Evolutionary conservation across 2,113 vertebrate species (phyloP).

Genomic region (Paraplagusia blochii): DNA sequence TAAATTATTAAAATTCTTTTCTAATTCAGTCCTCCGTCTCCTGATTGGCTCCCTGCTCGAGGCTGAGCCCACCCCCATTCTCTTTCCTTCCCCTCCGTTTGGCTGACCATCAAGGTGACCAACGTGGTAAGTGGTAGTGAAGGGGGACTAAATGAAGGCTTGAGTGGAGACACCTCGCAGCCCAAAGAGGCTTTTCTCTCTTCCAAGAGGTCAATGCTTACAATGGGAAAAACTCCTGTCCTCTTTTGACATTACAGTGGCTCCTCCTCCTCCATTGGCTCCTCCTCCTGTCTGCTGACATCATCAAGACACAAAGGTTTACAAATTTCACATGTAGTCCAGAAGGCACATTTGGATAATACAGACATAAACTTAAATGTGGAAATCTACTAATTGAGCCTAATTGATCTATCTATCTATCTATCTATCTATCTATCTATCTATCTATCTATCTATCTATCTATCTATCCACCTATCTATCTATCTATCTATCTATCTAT

Average conservation of each 20-base stretch:
- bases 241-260: conserved; percentile 74
- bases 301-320: conserved; percentile 7
- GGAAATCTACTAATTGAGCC: too few relatives aligned
- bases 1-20: conserved; percentile 6
- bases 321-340: too few relatives aligned
- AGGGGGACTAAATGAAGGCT: conserved; percentile 70
- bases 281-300: conserved; percentile 78
- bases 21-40: conserved; percentile 66
- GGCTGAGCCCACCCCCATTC: conserved; percentile 62
- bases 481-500: too few relatives aligned
- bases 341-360: too few relatives aligned
- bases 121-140: conserved; percentile 58
- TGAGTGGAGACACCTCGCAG: conserved; percentile 60
- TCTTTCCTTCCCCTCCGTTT: conserved; percentile 49
- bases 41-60: conserved; percentile 70
- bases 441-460: too few relatives aligned
- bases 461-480: too few relatives aligned
- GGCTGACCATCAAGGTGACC: conserved; percentile 66
- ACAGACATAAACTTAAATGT: too few relatives aligned
- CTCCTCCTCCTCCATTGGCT: conserved; percentile 92
- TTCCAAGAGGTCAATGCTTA: conserved; percentile 61
- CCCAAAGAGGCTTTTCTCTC: conserved; percentile 47
- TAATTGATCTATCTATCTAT: too few relatives aligned
- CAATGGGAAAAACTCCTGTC: conserved; percentile 46
- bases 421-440: too few relatives aligned